phyloP scores from a whole-genome alignment of 2,797 vertebrate species.

The Fundulus diaphanus region DNA sequence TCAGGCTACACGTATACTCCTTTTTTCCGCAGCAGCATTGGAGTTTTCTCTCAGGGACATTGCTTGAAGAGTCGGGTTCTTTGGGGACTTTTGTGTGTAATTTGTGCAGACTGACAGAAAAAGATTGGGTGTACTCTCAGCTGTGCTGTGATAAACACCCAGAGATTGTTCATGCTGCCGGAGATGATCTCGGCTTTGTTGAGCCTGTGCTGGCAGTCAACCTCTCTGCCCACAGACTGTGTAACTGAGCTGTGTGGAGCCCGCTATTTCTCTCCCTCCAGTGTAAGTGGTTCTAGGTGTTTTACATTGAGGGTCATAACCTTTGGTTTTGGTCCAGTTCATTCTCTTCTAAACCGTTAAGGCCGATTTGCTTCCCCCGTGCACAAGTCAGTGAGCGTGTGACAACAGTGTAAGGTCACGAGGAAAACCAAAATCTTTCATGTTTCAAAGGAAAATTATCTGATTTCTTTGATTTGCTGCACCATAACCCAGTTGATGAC shows the following conservation, averaged over 20 bases:
- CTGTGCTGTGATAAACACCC: slow-evolving; percentile 7
- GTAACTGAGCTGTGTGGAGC: neutral
- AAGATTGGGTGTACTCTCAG: neutral
- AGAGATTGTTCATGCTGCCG: neutral
- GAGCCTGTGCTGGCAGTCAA: neutral
- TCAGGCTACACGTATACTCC: neutral
- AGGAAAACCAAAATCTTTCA: slow-evolving; percentile 8
- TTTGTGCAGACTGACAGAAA: neutral
- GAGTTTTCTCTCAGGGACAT: neutral
- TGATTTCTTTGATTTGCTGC: slow-evolving; percentile 15
- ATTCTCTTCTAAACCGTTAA: slow-evolving; percentile 7
- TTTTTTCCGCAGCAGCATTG: neutral
- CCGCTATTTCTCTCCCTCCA: slow-evolving; percentile 5
- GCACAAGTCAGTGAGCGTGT: neutral
- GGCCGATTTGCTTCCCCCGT: slow-evolving; percentile 7
- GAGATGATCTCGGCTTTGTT: slow-evolving; percentile 6
- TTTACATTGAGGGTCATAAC: slow-evolving; percentile 18
- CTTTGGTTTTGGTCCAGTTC: slow-evolving; percentile 28
- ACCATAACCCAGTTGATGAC: slow-evolving; percentile 9
- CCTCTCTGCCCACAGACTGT: neutral
- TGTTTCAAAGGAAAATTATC: slow-evolving; percentile 9
- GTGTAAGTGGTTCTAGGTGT: slow-evolving; percentile 10
- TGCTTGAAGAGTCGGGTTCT: neutral
- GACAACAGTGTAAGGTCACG: slow-evolving; percentile 12
- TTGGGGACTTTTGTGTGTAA: slow-evolving; percentile 2